phyloP scores from a whole-genome alignment of 2,113 vertebrate species.

The Romanogobio albipinnatus region DNA sequence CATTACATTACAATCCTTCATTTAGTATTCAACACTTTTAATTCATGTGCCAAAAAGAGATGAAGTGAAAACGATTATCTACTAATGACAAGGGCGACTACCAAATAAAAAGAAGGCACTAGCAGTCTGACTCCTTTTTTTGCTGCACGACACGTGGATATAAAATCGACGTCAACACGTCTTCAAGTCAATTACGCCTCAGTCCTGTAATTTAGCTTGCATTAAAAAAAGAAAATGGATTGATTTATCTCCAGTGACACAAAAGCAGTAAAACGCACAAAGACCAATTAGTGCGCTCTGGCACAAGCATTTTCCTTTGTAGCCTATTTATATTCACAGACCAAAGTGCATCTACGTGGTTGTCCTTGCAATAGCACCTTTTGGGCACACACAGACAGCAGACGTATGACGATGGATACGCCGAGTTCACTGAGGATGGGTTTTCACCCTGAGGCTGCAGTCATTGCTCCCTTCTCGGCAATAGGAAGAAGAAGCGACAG shows the following conservation, averaged over 20 bases:
- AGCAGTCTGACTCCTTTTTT: background rate
- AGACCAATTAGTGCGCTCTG: background rate
- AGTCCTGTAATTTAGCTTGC: conserved; percentile 14
- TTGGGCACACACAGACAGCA: background rate
- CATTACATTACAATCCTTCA: background rate
- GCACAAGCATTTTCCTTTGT: background rate
- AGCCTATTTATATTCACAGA: conserved; percentile 4
- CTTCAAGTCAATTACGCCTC: conserved; percentile 33
- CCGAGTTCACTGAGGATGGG: background rate
- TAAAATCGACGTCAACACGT: conserved; percentile 37
- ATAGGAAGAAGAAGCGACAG: conserved; percentile 17
- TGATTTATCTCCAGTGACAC: conserved; percentile 31
- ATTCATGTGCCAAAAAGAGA: background rate
- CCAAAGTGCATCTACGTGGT: background rate
- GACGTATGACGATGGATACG: background rate
- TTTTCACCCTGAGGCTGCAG: background rate
- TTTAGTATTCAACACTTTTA: background rate
- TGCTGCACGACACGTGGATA: background rate
- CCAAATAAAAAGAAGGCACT: background rate
- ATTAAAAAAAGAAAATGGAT: conserved; percentile 17
- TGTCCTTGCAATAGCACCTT: background rate
- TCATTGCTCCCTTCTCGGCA: background rate
- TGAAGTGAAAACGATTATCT: background rate
- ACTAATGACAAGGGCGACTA: conserved; percentile 7
- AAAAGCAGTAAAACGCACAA: conserved; percentile 6